These are phyloP conservation scores for Agelastica alni DNA, from an alignment of 2,888 invertebrate genomes.

Conservation along the genomic window DNA sequence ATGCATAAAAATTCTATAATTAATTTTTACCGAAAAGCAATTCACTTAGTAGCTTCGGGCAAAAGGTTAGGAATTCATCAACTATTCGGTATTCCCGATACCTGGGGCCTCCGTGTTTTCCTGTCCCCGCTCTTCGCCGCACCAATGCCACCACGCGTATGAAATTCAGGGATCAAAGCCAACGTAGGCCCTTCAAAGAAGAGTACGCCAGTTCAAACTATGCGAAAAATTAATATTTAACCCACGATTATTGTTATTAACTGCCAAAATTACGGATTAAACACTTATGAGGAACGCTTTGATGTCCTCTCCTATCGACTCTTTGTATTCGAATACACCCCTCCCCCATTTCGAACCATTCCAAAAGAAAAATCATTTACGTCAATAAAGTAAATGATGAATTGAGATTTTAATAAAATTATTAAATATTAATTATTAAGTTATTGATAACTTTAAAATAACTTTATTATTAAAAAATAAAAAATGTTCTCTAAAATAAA, in stretches of 20 bases:
- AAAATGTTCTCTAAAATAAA: no score
- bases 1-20: constrained; percentile 28
- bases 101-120: constrained; percentile 47
- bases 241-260: constrained; percentile 53
- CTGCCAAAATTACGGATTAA: constrained; percentile 47
- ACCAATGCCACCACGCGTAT: constrained; percentile 28
- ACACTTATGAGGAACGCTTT: constrained; percentile 44
- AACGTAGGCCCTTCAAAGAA: constrained; percentile 37
- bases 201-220: constrained; percentile 52
- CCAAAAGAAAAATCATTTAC: constrained; percentile 36
- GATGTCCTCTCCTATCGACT: constrained; percentile 31
- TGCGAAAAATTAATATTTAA: constrained; percentile 57
- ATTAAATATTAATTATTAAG: no score
- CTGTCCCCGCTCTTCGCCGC: constrained; percentile 37
- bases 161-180: constrained; percentile 36
- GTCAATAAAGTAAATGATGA: constrained; percentile 29
- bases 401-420: no score
- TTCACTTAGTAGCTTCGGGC: constrained; percentile 29
- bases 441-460: no score
- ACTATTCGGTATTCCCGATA: constrained; percentile 52
- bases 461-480: no score
- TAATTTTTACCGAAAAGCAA: constrained; percentile 31
- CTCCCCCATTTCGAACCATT: constrained; percentile 17
- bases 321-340: constrained; percentile 4
- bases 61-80: constrained; percentile 48